phyloP scores from a whole-genome alignment of 2,888 invertebrate genomes.

The Tromatobia lineatoria region DNA sequence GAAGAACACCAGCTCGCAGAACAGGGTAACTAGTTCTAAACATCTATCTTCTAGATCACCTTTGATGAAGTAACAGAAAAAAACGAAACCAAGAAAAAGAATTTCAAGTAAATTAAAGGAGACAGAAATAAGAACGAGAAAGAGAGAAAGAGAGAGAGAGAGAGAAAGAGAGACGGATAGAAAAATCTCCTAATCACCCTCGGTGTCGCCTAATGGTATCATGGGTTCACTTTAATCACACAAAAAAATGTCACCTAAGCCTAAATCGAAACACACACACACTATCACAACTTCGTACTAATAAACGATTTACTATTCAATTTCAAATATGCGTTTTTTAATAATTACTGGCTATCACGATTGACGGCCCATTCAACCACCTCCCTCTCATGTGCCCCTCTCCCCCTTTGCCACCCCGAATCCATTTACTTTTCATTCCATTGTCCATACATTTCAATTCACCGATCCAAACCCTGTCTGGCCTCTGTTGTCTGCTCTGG shows the following conservation, averaged over 20 bases:
- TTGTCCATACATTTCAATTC: conserved; percentile 46
- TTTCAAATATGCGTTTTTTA: conserved; percentile 72
- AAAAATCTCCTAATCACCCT: conserved; percentile 73
- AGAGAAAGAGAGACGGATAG: conserved; percentile 57
- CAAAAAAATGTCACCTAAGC: conserved; percentile 66
- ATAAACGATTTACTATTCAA: conserved; percentile 84
- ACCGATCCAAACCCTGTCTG: conserved; percentile 22
- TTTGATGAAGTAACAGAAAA: conserved; percentile 63
- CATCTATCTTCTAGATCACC: conserved; percentile 81
- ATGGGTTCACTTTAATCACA: conserved; percentile 77
- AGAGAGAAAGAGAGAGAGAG: conserved; percentile 61
- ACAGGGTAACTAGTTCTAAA: conserved; percentile 84
- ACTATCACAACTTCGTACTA: conserved; percentile 83
- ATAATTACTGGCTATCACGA: conserved; percentile 37
- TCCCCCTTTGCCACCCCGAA: not conserved
- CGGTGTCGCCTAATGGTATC: conserved; percentile 79
- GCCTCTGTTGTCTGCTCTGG: conserved; percentile 20
- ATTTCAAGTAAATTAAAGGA: conserved; percentile 40
- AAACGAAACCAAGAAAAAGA: conserved; percentile 33
- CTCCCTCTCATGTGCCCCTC: not conserved
- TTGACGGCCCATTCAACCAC: conserved; percentile 5
- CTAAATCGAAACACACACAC: conserved; percentile 64
- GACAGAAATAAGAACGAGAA: conserved; percentile 32
- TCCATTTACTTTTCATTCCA: conserved; percentile 44
- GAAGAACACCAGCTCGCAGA: conserved; percentile 80